A percentile compares a stretch with the other conserved stretches of the same genome.
Evolutionary conservation across 1,140 invertebrate species (phyloP).

Genomic region (Patella vulgata): DNA sequence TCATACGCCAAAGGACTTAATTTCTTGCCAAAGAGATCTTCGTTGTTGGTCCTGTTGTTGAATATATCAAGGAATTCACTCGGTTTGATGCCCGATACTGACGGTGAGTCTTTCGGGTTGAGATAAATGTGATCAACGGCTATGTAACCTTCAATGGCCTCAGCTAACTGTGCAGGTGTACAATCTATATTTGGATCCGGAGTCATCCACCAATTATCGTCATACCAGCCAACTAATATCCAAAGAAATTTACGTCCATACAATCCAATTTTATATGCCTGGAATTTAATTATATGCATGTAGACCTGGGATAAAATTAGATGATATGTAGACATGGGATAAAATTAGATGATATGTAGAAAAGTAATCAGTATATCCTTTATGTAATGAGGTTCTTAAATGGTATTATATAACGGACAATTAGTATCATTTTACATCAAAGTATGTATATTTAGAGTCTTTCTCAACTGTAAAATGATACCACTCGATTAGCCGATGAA

Average conservation of each 20-base stretch:
- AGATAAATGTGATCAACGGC: conserved; percentile 88
- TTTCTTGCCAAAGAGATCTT: background rate
- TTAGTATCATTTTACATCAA: too few relatives aligned
- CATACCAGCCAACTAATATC: conserved; percentile 99
- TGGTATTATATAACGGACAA: too few relatives aligned
- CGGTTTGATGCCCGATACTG: background rate
- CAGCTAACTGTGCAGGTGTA: conserved; percentile 86
- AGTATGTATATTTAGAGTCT: too few relatives aligned
- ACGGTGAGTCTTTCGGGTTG: conserved; percentile 16
- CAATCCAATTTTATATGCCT: conserved; percentile 85
- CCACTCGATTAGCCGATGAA: too few relatives aligned
- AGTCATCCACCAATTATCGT: conserved; percentile 94
- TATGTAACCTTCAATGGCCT: conserved; percentile 92
- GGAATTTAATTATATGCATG: conserved; percentile 1
- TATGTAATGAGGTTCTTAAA: too few relatives aligned
- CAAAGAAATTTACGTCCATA: conserved; percentile 97
- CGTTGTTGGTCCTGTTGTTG: background rate
- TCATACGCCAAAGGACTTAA: conserved; percentile 27
- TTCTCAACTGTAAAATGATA: too few relatives aligned
- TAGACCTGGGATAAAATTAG: background rate
- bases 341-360: background rate
- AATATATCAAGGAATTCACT: background rate
- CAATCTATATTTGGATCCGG: conserved; percentile 85
- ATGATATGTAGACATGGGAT: background rate
- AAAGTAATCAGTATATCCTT: too few relatives aligned